Conservation (phyloP, 2,888 invertebrate species). For the Ctena decussata region DNA sequence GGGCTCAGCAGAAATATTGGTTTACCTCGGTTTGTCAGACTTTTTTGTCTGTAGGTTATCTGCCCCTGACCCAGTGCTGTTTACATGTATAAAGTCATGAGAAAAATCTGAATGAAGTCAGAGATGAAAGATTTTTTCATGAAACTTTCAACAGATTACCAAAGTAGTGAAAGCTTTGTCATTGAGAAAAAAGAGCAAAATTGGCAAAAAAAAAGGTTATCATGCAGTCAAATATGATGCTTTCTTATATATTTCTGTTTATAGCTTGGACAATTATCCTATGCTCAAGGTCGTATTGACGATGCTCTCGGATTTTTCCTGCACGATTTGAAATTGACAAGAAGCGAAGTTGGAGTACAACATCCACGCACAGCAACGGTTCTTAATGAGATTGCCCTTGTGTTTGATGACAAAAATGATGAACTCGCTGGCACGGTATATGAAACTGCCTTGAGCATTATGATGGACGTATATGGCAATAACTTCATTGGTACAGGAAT, state of each 20-base stretch:
- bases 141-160: no score
- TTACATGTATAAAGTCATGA: no score
- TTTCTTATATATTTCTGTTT: conserved; percentile 12
- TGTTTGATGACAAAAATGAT: conserved; percentile 77
- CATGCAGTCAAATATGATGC: no score
- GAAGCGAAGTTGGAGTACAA: conserved; percentile 74
- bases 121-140: no score
- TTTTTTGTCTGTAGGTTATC: no score
- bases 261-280: conserved; percentile 77
- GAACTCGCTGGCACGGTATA: conserved; percentile 70
- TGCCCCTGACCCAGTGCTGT: no score
- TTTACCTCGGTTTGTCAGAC: no score
- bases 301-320: conserved; percentile 77
- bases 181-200: no score
- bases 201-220: no score
- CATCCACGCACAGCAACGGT: conserved; percentile 76
- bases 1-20: no score
- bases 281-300: conserved; percentile 76
- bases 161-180: no score
- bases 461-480: conserved; percentile 73
- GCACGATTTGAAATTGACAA: conserved; percentile 76
- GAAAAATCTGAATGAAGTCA: no score
- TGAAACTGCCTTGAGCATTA: conserved; percentile 73
- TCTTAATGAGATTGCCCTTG: conserved; percentile 76
- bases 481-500: conserved; percentile 75